phyloP scores from a whole-genome alignment of 2,888 invertebrate species.

The Rapana venosa region DNA sequence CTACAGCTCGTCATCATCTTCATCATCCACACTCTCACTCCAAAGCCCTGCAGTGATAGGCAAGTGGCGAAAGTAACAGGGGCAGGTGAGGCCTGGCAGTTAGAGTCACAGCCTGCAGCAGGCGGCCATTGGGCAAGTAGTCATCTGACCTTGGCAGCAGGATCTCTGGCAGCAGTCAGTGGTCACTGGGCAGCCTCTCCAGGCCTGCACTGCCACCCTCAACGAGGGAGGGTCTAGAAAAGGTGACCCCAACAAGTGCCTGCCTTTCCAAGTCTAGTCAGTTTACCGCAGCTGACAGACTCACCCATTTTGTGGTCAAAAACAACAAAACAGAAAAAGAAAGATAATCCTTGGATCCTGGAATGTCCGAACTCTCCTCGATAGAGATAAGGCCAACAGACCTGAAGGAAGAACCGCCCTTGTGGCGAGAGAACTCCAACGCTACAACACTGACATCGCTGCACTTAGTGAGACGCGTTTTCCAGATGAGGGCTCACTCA shows the following conservation, averaged over 20 bases:
- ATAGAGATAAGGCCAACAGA: not conserved
- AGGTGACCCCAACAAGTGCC: too few relatives aligned
- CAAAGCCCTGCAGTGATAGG: conserved; percentile 17
- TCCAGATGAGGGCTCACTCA: not conserved
- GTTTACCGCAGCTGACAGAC: too few relatives aligned
- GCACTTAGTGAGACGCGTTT: conserved; percentile 22
- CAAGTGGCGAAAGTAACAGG: conserved; percentile 22
- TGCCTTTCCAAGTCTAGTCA: too few relatives aligned
- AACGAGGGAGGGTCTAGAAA: too few relatives aligned
- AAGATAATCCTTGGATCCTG: not conserved
- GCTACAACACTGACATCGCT: conserved; percentile 2
- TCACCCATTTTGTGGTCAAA: too few relatives aligned
- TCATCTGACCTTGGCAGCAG: not conserved
- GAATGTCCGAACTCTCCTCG: conserved; percentile 2
- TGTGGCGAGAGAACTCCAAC: not conserved
- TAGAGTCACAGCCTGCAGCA: conserved; percentile 19
- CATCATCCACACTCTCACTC: not conserved
- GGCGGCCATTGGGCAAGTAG: not conserved
- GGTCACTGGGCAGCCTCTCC: too few relatives aligned
- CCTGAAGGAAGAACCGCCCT: conserved; percentile 12
- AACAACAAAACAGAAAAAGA: not conserved
- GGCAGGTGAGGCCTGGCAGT: conserved; percentile 20
- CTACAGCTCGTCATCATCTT: too few relatives aligned
- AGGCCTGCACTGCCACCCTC: too few relatives aligned
- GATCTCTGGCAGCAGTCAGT: too few relatives aligned